Evolutionary conservation across 2,888 invertebrate genomes (phyloP).

Genomic region (Xylota segnis): DNA sequence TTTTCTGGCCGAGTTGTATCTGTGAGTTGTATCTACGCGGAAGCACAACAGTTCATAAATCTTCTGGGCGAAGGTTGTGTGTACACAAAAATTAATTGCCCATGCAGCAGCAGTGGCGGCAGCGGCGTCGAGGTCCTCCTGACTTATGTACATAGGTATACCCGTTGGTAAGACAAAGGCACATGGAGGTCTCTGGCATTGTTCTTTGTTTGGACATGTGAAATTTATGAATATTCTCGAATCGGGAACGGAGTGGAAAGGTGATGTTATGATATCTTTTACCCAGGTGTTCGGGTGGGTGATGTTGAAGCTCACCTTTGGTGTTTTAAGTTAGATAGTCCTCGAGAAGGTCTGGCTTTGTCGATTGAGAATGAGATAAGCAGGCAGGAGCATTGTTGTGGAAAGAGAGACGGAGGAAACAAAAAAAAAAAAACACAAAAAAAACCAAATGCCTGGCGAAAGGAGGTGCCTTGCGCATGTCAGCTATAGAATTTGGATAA

Average conservation of each 20-base stretch:
- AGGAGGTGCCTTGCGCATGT: conserved; percentile 55
- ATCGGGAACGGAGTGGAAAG: conserved; percentile 36
- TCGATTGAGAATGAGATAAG: conserved; percentile 54
- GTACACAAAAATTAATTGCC: conserved; percentile 77
- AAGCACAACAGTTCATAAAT: conserved; percentile 77
- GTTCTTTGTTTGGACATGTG: conserved; percentile 74
- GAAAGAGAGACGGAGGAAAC: conserved; percentile 63
- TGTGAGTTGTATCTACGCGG: conserved; percentile 72
- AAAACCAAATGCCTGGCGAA: conserved; percentile 21
- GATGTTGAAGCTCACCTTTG: conserved; percentile 74
- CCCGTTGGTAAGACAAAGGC: conserved; percentile 58
- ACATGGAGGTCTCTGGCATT: conserved; percentile 62
- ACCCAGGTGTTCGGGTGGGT: conserved; percentile 70
- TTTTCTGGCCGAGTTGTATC: conserved; percentile 56
- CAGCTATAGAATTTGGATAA: conserved; percentile 7
- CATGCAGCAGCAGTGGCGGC: conserved; percentile 51
- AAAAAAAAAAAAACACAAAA: no score
- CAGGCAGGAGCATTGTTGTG: conserved; percentile 61
- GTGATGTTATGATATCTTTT: conserved; percentile 65
- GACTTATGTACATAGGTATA: neutral
- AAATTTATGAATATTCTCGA: conserved; percentile 74
- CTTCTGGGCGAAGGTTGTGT: conserved; percentile 68
- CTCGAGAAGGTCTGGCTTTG: conserved; percentile 37
- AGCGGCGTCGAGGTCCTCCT: conserved; percentile 40
- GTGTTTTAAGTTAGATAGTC: conserved; percentile 60